Evolutionary conservation across 2,888 invertebrate genomes (phyloP), one percentile per base, ranked within the genome.

Genomic region (Norana najaformis): DNA sequence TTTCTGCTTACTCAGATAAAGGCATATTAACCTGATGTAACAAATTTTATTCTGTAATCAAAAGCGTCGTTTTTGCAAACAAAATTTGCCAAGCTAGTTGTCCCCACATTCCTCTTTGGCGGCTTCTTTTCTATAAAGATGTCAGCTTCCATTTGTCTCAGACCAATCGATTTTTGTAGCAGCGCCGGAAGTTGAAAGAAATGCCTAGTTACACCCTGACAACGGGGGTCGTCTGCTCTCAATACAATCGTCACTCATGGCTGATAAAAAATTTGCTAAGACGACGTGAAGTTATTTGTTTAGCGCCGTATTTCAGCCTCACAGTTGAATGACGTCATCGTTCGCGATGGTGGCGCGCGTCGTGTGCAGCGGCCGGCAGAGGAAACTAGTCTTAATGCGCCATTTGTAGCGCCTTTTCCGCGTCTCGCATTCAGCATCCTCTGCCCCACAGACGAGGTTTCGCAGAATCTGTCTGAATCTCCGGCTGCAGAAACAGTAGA

Each of bases 401-500:
- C 85, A 36, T 8, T 35, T 35, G 2, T n/a, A 6, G 69, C 69
- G 30, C 11, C 69, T 13, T 16, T n/a, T 30, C 1, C 30, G 69
- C 69, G 30, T 0, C 30, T 69, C 8, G n/a, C 69, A 69, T 8
- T 69, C 69, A 13, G n/a, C 69, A 20, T 6, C 37, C 8, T 18
- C 36, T 36, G 35, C 20, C 35, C 85, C 85, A 35, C 85, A 85
- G 85, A 85, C 85, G 30, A 92, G 89, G 23, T 89, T 85, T 20
- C 89, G 30, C 85, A 92, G 90, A 36, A 92, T 92, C 90, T 92
- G 91, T 30, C 92, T 38, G 90, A 92, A 92, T 39, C 89, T 89
- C 13, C 90, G 88, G 85, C 91, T 91, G 89, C 92, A 92, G 90
- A 92, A 92, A 88, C 92, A 92, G 90, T 92, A 92, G 89, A 92